These are phyloP conservation scores for Hirtodrosophila duncani DNA, from an alignment of 2,888 invertebrate species.

Conservation along the genomic window DNA sequence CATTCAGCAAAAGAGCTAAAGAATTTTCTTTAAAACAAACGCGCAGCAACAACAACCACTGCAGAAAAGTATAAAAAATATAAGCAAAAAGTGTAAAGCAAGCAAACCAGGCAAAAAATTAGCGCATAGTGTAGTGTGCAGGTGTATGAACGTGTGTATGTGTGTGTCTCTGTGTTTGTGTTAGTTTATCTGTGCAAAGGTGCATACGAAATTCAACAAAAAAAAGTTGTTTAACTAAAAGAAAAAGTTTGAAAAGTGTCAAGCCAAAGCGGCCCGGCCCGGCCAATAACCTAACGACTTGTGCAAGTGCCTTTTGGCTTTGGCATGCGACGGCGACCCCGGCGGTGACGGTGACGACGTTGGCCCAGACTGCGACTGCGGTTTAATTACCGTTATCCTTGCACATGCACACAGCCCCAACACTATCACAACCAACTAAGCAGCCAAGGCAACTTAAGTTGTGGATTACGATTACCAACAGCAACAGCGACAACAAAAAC, in stretches of 20 bases:
- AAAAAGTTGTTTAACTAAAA: constrained; percentile 60
- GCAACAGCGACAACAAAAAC: constrained; percentile 1
- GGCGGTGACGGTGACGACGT: constrained; percentile 42
- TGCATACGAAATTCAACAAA: constrained; percentile 14
- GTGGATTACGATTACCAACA: constrained; percentile 31
- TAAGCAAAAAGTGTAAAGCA: constrained; percentile 68
- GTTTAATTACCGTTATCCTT: constrained; percentile 68
- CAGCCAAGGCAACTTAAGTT: constrained; percentile 32
- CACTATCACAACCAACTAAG: constrained; percentile 18
- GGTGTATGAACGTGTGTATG: constrained; percentile 2
- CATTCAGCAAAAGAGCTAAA: constrained; percentile 39
- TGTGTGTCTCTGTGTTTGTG: constrained; percentile 3
- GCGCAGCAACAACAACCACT: constrained; percentile 21
- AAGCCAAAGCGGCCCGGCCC: constrained; percentile 41
- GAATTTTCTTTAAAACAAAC: constrained; percentile 39
- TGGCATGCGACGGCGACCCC: constrained; percentile 60
- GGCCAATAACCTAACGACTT: constrained; percentile 61
- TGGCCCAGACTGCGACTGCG: constrained; percentile 56
- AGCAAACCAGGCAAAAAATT: constrained; percentile 59
- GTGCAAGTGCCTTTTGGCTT: constrained; percentile 9
- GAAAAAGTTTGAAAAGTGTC: constrained; percentile 70
- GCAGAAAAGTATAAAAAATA: constrained; percentile 40
- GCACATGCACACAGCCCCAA: constrained; percentile 26
- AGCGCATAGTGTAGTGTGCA: constrained; percentile 64
- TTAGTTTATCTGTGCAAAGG: constrained; percentile 2